Evolutionary conservation across 1,140 invertebrate species (phyloP).

Genomic region (Hyles vespertilio): DNA sequence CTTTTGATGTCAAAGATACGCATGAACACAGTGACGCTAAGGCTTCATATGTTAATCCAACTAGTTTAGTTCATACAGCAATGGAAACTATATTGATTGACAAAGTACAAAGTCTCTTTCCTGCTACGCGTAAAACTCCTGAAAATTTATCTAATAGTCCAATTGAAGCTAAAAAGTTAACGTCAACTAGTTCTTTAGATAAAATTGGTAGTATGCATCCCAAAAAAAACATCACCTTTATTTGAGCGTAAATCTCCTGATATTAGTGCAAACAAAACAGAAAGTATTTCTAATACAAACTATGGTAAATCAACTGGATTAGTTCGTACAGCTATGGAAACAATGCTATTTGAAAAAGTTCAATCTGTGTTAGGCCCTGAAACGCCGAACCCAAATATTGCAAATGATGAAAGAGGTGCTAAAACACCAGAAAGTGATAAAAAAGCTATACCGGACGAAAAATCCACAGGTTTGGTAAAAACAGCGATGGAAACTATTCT

Average conservation of each 20-base stretch:
- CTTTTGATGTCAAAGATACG: conserved; percentile 11
- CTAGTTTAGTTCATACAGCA: conserved; percentile 14
- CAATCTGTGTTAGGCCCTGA: conserved; percentile 4
- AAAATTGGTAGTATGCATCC: too few species aligned
- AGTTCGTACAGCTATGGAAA: conserved; percentile 17
- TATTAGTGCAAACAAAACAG: background rate
- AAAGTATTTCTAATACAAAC: background rate
- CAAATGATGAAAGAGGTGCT: background rate
- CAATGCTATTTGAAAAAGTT: conserved; percentile 17
- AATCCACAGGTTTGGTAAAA: conserved; percentile 27
- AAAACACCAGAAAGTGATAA: background rate
- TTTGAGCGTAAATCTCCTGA: background rate
- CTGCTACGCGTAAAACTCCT: background rate
- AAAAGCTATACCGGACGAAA: conserved; percentile 10
- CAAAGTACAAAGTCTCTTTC: conserved; percentile 11
- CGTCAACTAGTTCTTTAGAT: too few species aligned
- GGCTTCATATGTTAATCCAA: background rate
- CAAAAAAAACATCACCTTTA: background rate
- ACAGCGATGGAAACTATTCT: conserved; percentile 52
- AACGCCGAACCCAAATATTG: background rate
- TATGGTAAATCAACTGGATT: conserved; percentile 12
- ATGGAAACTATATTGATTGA: conserved; percentile 24
- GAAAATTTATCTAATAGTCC: background rate
- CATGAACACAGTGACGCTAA: background rate
- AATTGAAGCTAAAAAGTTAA: too few species aligned